A percentile compares a stretch with the other conserved stretches of the same genome.
These are phyloP conservation scores for Girardia tigrina DNA, from an alignment of 2,888 invertebrate species.

Conservation along the genomic window DNA sequence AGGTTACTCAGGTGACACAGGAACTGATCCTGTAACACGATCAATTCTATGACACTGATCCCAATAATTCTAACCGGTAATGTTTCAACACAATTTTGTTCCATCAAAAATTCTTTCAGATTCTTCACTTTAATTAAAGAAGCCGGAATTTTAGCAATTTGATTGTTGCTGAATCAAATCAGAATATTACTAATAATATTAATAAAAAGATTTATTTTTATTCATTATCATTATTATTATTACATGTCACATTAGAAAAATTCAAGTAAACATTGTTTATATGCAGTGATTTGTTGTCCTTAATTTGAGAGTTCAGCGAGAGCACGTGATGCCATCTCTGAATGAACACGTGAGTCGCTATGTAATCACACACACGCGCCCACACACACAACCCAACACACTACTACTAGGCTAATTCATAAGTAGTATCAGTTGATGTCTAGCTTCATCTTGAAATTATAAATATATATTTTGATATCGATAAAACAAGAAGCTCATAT, in stretches of 20 bases:
- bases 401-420: conserved; percentile 15
- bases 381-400: background rate
- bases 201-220: too few relatives aligned
- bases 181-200: too few relatives aligned
- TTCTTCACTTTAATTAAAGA: background rate
- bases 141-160: background rate
- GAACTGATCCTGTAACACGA: background rate
- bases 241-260: too few relatives aligned
- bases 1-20: background rate
- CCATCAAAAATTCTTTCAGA: background rate
- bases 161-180: background rate
- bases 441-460: background rate
- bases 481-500: background rate
- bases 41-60: background rate
- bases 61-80: background rate
- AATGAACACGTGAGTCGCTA: background rate
- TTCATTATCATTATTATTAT: too few relatives aligned
- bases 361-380: too few relatives aligned
- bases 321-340: background rate
- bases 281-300: conserved; percentile 23
- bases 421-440: conserved; percentile 20
- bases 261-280: background rate
- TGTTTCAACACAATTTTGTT: conserved; percentile 1
- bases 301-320: conserved; percentile 6
- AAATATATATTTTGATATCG: too few relatives aligned